Evolutionary conservation across 2,113 vertebrate genomes (phyloP).

Genomic region (Siniperca chuatsi): DNA sequence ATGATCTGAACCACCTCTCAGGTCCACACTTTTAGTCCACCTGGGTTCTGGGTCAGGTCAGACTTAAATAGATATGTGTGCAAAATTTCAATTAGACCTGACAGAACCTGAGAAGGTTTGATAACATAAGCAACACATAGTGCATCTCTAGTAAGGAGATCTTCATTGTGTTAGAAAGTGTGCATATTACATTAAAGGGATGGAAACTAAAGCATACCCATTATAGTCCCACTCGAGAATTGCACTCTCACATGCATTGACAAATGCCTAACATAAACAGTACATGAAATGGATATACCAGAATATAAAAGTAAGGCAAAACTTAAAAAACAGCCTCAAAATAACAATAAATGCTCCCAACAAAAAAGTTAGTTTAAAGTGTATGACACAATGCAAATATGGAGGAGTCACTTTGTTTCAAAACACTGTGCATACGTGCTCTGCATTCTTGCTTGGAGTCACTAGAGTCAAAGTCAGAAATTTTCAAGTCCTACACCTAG

Average conservation of each 20-base stretch:
- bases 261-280: background rate
- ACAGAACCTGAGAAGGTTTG: background rate
- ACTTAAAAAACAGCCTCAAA: background rate
- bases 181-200: background rate
- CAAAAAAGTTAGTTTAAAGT: background rate
- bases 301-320: background rate
- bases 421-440: too few relatives aligned
- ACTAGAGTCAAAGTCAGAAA: too few relatives aligned
- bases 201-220: background rate
- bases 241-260: background rate
- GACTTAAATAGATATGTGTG: background rate
- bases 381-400: too few relatives aligned
- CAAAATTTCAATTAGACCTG: background rate
- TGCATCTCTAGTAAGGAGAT: background rate
- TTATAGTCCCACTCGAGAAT: background rate
- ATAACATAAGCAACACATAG: background rate
- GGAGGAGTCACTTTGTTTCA: too few relatives aligned
- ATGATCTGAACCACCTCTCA: slow-evolving; percentile 5
- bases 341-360: background rate
- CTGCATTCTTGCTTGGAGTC: too few relatives aligned
- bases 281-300: background rate
- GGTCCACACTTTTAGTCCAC: background rate
- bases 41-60: background rate
- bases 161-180: background rate
- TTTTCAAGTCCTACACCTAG: too few relatives aligned